Conservation (phyloP, 92 coral and sea anemone genomes). For the Heteractis magnifica region DNA sequence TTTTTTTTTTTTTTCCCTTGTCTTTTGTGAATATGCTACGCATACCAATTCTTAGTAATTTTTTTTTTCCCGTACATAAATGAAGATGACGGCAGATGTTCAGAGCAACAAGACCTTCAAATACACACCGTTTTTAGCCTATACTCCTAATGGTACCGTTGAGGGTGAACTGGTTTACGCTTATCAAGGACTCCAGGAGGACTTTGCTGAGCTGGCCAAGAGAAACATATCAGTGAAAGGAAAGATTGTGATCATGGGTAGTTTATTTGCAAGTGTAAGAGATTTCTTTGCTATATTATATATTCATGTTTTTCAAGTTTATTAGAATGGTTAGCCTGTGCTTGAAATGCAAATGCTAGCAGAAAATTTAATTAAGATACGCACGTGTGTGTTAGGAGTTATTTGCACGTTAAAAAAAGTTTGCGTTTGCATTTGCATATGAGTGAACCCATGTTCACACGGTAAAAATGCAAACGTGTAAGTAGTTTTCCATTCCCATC, state of each 20-base stretch:
- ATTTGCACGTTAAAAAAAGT: too few relatives aligned
- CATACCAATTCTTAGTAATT: too few relatives aligned
- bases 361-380: too few relatives aligned
- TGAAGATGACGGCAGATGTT: conserved; percentile 46
- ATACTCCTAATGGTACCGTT: conserved; percentile 54
- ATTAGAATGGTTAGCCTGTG: too few relatives aligned
- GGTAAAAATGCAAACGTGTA: too few relatives aligned
- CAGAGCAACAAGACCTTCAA: conserved; percentile 27
- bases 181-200: conserved; percentile 32
- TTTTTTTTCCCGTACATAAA: not conserved
- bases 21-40: too few relatives aligned
- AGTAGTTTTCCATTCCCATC: too few relatives aligned
- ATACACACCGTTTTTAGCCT: conserved; percentile 63
- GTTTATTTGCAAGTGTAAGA: conserved; percentile 39
- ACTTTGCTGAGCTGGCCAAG: conserved; percentile 47
- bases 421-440: too few relatives aligned
- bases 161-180: conserved; percentile 66
- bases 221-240: conserved; percentile 58
- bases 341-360: too few relatives aligned
- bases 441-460: too few relatives aligned
- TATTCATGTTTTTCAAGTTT: not conserved
- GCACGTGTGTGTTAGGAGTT: too few relatives aligned
- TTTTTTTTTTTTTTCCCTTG: not conserved
- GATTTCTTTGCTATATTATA: not conserved
- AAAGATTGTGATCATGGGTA: conserved; percentile 32